A percentile compares a stretch with the other conserved stretches of the same genome.
Evolutionary conservation across 2,888 invertebrate genomes (phyloP).

Genomic region (Germaria angustata): DNA sequence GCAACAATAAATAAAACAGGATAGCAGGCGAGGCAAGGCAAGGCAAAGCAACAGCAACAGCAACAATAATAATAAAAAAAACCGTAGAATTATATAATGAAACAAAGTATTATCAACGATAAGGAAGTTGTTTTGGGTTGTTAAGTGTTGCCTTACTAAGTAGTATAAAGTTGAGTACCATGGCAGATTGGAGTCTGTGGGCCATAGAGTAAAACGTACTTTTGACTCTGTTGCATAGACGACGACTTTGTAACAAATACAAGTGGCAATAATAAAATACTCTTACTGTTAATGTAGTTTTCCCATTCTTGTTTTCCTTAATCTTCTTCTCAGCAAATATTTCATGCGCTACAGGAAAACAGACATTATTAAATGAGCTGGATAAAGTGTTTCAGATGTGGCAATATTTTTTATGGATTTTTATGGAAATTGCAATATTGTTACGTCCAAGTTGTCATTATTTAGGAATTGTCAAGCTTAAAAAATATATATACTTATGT

Average conservation of each 20-base stretch:
- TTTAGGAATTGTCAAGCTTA: neutral
- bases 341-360: neutral
- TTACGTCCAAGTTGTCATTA: neutral
- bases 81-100: conserved; percentile 60
- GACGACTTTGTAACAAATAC: conserved; percentile 51
- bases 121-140: conserved; percentile 67
- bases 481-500: too few relatives aligned
- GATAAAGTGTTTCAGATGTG: neutral
- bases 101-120: conserved; percentile 67
- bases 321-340: conserved; percentile 6
- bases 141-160: conserved; percentile 65
- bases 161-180: conserved; percentile 42
- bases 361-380: neutral
- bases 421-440: neutral
- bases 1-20: conserved; percentile 51
- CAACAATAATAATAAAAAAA: conserved; percentile 34
- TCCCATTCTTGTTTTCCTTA: conserved; percentile 15
- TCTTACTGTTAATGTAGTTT: conserved; percentile 24
- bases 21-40: conserved; percentile 14
- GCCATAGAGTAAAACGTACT: conserved; percentile 15
- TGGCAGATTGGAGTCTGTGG: neutral
- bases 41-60: conserved; percentile 11
- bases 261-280: conserved; percentile 64
- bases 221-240: conserved; percentile 32
- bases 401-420: neutral